Evolutionary conservation across 2,888 invertebrate species (phyloP).

Genomic region (Harmothoe impar): DNA sequence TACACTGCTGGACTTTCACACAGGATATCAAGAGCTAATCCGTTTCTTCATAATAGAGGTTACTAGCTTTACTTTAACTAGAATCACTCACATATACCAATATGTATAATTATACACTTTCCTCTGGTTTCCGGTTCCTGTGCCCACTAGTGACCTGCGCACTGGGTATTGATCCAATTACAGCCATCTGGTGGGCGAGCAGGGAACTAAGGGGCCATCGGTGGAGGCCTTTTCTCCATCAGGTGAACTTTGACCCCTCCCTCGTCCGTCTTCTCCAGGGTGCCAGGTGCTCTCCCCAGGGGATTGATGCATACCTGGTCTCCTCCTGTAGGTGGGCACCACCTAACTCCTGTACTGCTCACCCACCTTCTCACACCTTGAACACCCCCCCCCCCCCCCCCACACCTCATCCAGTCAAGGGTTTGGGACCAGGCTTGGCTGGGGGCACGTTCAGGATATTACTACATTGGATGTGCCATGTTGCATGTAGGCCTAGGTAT

Average conservation of each 20-base stretch:
- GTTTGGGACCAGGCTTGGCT: no score
- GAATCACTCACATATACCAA: no score
- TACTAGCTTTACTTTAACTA: no score
- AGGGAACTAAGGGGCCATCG: constrained; percentile 15
- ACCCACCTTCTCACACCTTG: neutral
- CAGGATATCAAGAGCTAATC: no score
- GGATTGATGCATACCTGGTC: constrained; percentile 49
- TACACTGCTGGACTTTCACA: no score
- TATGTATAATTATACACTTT: neutral
- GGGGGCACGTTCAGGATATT: no score
- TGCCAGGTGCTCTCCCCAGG: constrained; percentile 49
- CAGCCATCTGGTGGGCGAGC: constrained; percentile 16
- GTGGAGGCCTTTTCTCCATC: constrained; percentile 45
- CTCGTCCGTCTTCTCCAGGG: constrained; percentile 30
- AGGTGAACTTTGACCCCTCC: constrained; percentile 25
- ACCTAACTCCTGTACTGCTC: neutral
- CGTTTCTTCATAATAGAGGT: no score
- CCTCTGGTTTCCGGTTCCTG: neutral
- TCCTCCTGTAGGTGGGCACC: neutral
- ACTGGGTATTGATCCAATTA: constrained; percentile 53
- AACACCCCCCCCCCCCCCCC: neutral
- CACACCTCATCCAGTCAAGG: neutral
- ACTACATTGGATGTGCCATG: no score
- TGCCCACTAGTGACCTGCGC: constrained; percentile 3
- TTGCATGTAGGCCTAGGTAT: no score